These are phyloP conservation scores for Smithornis capensis DNA, from an alignment of 2,113 vertebrate genomes.

Conservation along the genomic window DNA sequence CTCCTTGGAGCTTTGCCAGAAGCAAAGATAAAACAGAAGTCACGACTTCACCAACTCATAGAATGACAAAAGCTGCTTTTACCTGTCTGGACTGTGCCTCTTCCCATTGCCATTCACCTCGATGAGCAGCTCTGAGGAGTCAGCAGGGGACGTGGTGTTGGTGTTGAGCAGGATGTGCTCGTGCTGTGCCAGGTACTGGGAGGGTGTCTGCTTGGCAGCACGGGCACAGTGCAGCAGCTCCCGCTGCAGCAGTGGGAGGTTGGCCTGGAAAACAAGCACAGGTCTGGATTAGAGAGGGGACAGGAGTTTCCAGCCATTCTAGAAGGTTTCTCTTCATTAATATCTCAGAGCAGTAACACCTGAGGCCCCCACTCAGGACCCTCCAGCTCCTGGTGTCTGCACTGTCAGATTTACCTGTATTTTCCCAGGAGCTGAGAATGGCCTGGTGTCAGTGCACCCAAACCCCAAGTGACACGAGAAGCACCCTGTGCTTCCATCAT, in stretches of 20 bases:
- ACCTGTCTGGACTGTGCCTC: constrained; percentile 93
- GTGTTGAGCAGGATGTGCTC: constrained; percentile 97
- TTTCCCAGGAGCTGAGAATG: background rate
- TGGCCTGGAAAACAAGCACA: constrained; percentile 79
- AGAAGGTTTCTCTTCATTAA: background rate
- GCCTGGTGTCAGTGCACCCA: rapidly evolving
- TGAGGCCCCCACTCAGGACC: background rate
- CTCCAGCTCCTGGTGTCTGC: background rate
- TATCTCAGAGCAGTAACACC: background rate
- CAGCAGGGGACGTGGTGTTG: constrained; percentile 84
- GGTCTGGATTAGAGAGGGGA: background rate
- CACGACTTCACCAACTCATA: rapidly evolving
- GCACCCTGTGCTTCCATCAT: background rate
- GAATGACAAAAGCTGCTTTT: background rate
- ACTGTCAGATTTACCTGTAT: background rate
- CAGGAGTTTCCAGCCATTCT: background rate
- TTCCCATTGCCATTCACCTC: constrained; percentile 88
- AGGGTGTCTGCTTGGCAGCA: constrained; percentile 96
- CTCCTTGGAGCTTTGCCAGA: background rate
- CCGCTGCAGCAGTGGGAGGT: constrained; percentile 93
- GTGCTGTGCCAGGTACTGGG: constrained; percentile 96
- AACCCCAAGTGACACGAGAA: background rate
- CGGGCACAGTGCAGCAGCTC: constrained; percentile 96
- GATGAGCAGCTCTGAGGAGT: constrained; percentile 93
- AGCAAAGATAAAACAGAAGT: background rate